phyloP scores from a whole-genome alignment of 2,888 invertebrate genomes.

The Cataglyphis cursor region DNA sequence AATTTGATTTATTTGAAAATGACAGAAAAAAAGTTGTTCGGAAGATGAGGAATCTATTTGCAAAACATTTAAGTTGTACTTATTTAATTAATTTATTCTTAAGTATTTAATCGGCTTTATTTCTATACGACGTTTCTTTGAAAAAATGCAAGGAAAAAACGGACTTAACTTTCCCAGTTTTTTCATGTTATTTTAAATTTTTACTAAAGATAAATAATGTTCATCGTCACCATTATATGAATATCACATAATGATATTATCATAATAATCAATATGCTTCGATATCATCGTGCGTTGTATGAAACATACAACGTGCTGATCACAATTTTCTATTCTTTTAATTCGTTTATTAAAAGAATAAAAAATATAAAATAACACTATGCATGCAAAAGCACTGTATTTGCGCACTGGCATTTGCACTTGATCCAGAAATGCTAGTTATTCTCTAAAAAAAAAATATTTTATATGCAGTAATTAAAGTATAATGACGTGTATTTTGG shows the following conservation, averaged over 20 bases:
- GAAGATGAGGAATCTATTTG: conserved; percentile 49
- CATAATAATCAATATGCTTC: neutral
- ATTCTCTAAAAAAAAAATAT: neutral
- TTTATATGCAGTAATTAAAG: conserved; percentile 13
- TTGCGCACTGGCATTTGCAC: neutral
- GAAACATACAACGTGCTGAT: neutral
- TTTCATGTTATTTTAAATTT: conserved; percentile 52
- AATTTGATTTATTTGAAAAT: conserved; percentile 19
- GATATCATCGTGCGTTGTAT: neutral
- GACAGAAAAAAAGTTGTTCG: neutral
- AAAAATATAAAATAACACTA: neutral
- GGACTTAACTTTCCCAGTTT: conserved; percentile 60
- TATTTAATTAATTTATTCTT: conserved; percentile 69
- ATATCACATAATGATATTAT: neutral
- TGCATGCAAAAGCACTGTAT: neutral
- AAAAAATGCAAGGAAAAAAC: conserved; percentile 57
- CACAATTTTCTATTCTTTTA: neutral
- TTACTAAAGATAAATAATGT: conserved; percentile 42
- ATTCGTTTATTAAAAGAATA: neutral
- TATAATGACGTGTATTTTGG: conserved; percentile 1
- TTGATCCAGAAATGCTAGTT: neutral
- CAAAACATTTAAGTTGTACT: conserved; percentile 59
- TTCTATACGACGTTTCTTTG: conserved; percentile 62
- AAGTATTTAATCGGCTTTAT: conserved; percentile 74
- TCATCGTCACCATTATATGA: conserved; percentile 6